These are phyloP conservation scores for Poecilus cupreus DNA, from an alignment of 2,888 invertebrate species.

Conservation along the genomic window DNA sequence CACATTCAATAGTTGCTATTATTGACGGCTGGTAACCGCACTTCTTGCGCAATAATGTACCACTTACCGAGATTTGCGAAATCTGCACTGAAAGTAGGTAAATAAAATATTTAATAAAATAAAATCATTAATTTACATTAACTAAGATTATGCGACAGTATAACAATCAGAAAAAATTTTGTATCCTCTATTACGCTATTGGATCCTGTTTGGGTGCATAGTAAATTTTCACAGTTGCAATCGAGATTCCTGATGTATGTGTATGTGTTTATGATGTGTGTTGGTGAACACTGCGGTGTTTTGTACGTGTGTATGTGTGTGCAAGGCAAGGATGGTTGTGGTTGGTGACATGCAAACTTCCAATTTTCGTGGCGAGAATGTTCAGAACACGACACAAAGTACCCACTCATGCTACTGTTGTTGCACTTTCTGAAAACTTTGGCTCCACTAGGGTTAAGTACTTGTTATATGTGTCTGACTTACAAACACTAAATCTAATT, in stretches of 20 bases:
- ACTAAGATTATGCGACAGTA: no score
- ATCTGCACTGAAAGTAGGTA: no score
- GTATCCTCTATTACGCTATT: no score
- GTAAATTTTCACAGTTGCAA: no score
- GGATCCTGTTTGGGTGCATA: no score
- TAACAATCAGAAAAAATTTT: no score
- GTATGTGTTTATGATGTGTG: background rate
- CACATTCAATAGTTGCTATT: no score
- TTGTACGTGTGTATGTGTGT: background rate
- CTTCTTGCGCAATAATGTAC: no score
- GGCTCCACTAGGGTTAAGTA: background rate
- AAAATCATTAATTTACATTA: no score
- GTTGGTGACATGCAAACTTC: conserved; percentile 42
- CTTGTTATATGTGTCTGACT: background rate
- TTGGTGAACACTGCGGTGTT: background rate
- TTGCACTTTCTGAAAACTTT: conserved; percentile 11
- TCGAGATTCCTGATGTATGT: background rate
- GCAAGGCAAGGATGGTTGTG: background rate
- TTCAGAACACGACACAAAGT: conserved; percentile 5
- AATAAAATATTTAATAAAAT: no score
- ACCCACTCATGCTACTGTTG: background rate
- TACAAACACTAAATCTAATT: background rate
- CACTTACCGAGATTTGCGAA: no score
- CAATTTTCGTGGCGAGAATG: conserved; percentile 37
- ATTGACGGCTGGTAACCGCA: no score